A percentile compares a stretch with the other conserved stretches of the same genome.
Conservation (phyloP, 1,140 invertebrate genomes). For the Nomia melanderi region DNA sequence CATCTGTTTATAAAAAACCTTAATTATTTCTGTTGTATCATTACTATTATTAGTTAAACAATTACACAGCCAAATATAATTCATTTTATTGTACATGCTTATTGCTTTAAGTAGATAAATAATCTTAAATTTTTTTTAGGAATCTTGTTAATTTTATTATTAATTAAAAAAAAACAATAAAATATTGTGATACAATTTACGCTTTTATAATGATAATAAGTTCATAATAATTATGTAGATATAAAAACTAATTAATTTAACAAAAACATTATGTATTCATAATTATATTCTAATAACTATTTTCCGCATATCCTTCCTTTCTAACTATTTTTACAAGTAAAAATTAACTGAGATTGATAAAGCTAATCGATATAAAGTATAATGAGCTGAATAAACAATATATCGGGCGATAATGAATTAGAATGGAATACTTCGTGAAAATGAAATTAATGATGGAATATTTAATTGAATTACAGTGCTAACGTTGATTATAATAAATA, state of each 20-base stretch:
- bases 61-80: too few species aligned
- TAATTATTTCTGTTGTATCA: too few species aligned
- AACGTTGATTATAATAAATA: background rate
- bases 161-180: too few species aligned
- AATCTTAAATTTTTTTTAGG: too few species aligned
- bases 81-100: too few species aligned
- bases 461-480: background rate
- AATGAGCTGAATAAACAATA: background rate
- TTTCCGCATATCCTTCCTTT: background rate
- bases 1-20: too few species aligned
- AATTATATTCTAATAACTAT: background rate
- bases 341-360: background rate
- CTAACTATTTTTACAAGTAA: slow-evolving; percentile 3
- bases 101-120: too few species aligned
- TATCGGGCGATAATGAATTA: background rate
- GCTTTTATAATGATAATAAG: too few species aligned
- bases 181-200: too few species aligned
- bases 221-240: too few species aligned
- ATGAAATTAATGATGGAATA: slow-evolving; percentile 8
- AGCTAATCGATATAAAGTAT: background rate
- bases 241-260: background rate
- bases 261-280: background rate
- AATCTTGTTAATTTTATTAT: too few species aligned
- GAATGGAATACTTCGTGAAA: background rate
- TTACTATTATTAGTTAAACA: too few species aligned